Base-by-base conservation (phyloP, 1,140 invertebrate genomes). In the Formica selysi region DNA sequence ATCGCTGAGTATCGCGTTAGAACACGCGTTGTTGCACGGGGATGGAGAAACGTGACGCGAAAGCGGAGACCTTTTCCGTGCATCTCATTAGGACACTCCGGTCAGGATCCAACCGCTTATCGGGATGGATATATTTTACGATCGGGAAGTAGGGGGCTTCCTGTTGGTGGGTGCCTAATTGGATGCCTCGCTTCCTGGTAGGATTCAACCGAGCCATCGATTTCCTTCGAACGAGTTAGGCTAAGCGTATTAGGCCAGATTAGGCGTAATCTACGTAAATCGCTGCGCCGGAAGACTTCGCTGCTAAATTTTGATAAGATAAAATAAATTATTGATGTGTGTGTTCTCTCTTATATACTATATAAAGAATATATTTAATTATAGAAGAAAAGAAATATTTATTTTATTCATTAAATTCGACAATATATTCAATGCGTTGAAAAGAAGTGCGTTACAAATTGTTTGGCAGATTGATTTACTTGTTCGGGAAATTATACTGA, bases 121-220 rank as follows among this genome's bases (percentile, higher is more conserved):
- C 90, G 83, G 83, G 84, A 85, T 79, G 87, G 89, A 91, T 87
- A 87, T 87, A 88, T 86, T 91, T 91, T 90, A 91, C 87, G 86
- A 91, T 90, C 84, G 87, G 89, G 79, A 91, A 91, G 90, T 88
- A 61, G 85, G 87, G 67, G 83, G 73, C 89, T 90, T 91, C 90
- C 89, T 81, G 87, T 84, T 90, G 51, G 78, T 71, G 80, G 86
- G 54, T 90, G 80, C 81, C 88, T 90, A 90, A 90, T 90, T 90
- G 89, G 89, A 90, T 65, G 86, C 38, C 86, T 76, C 62, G 76
- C 86, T 90, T 90, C 89, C 89, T 87, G 86, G 81, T 90, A 87
- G 61, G 85, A 83, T 87, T 87, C 65, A 71, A 85, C 41, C 44
- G 19, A 61, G 26, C 48, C 76, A 54, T 62, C 79, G 36, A 68